phyloP scores from a whole-genome alignment of 2,113 vertebrate species.

The Anser brachyrhynchus region DNA sequence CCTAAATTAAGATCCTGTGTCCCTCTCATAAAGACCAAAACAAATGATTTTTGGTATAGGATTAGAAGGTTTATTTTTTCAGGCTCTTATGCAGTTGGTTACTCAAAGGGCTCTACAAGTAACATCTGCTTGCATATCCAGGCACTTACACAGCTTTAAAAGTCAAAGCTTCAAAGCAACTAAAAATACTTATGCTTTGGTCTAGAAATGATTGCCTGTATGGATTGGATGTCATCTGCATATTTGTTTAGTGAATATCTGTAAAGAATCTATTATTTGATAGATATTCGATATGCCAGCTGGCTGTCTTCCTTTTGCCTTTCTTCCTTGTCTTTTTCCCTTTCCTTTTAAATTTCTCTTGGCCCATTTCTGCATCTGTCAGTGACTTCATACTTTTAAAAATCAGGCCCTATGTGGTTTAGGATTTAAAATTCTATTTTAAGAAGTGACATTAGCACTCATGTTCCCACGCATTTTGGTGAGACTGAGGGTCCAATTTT shows the following conservation, averaged over 20 bases:
- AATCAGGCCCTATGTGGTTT: background rate
- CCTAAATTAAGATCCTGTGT: background rate
- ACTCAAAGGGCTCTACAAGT: background rate
- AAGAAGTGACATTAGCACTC: conserved; percentile 13
- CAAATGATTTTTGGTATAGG: background rate
- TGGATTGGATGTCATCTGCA: background rate
- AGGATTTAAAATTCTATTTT: background rate
- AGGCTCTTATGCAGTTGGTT: background rate
- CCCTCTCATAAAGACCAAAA: background rate
- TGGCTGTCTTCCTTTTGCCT: background rate
- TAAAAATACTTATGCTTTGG: background rate
- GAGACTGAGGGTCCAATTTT: conserved; percentile 26
- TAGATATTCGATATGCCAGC: background rate
- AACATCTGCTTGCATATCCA: background rate
- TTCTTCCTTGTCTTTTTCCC: background rate
- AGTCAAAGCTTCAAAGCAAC: background rate
- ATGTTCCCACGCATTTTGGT: background rate
- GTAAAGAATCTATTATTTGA: background rate
- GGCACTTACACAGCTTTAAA: background rate
- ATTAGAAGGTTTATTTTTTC: background rate
- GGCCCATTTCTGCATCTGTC: background rate
- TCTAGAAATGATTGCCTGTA: background rate
- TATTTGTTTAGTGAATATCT: background rate
- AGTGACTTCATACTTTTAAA: background rate
- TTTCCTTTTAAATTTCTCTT: background rate